Evolutionary conservation across 2,797 vertebrate species (phyloP), one percentile per base, ranked within the genome.

Genomic region (Danio aesculapii): DNA sequence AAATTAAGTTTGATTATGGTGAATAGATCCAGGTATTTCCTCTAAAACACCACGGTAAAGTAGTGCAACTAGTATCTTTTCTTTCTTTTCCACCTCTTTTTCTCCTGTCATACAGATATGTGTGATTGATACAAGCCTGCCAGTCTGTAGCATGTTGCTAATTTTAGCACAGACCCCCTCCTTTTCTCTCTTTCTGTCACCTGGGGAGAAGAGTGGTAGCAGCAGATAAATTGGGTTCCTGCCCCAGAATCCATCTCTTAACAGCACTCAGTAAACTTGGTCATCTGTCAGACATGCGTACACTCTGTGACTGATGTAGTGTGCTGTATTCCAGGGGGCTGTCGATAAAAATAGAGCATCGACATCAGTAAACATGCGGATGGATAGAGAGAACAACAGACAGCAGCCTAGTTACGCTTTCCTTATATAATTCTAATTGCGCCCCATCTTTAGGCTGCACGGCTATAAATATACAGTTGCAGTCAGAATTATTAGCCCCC

Each of bases 161-260:
- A 92, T 90, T 93, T 93, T 93, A 92, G 90, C 87, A 69, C 16
- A 72, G 43, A 59, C 55, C 47, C n/a, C 53, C 14, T 63, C 52
- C n/a, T 69, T 39, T 30, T 53, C 43, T 67, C 30, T 49, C 21
- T 58, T 39, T 78, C 57, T 69, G 55, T 75, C 73, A 80, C 63
- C 64, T 66, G 44, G 68, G 72, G 85, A 81, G 86, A 81, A 83
- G 81, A 90, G 77, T 86, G 77, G 13, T 73, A 88, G 87, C 89
- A 90, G 89, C 88, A 92, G 92, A 91, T 93, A 90, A 92, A 93
- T 90, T 88, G 89, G 87, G 89, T 83, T 84, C 83, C 53, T 76
- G 76, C 89, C 84, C 89, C 84, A 77, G 83, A 92, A 91, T 91
- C 86, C 85, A 90, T 92, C 88, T 89, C 86, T 84, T 92, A 92